Evolutionary conservation across 2,888 invertebrate genomes (phyloP).

Genomic region (Shargacucullia verbasci): DNA sequence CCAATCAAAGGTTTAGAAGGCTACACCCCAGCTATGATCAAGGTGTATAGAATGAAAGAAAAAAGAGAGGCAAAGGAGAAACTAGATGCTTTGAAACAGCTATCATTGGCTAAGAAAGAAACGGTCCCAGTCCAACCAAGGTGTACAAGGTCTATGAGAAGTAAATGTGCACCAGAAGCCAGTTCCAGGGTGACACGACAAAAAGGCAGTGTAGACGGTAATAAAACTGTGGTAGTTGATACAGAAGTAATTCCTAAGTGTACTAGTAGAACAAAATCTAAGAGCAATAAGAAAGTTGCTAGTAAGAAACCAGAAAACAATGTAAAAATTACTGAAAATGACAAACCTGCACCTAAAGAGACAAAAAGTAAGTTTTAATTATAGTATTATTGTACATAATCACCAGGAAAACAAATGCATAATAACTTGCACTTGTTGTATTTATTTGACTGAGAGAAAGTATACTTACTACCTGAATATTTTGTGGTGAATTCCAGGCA

Average conservation of each 20-base stretch:
- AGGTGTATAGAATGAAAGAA: conserved; percentile 82
- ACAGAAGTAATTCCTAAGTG: conserved; percentile 56
- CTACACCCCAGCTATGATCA: conserved; percentile 90
- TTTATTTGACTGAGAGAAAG: too few species aligned
- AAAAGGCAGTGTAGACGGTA: conserved; percentile 57
- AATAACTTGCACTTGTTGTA: too few species aligned
- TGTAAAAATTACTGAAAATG: conserved; percentile 59
- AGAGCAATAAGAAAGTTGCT: conserved; percentile 53
- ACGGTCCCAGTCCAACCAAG: conserved; percentile 52
- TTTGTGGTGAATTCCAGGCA: too few species aligned
- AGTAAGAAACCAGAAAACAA: conserved; percentile 63
- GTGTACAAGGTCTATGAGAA: conserved; percentile 70
- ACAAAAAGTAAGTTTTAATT: conserved; percentile 42
- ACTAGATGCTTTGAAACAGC: conserved; percentile 69
- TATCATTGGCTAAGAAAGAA: conserved; percentile 62
- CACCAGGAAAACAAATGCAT: too few species aligned
- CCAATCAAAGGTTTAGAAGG: conserved; percentile 67
- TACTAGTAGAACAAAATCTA: conserved; percentile 59
- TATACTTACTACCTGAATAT: too few species aligned
- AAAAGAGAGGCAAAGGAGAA: conserved; percentile 82
- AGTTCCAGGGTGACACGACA: conserved; percentile 60
- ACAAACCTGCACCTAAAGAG: conserved; percentile 28
- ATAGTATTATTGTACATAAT: too few species aligned
- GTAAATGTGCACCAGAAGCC: conserved; percentile 47
- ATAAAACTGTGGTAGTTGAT: conserved; percentile 42